These are phyloP conservation scores for Turdus rufiventris DNA, from an alignment of 2,113 vertebrate species.

Conservation along the genomic window DNA sequence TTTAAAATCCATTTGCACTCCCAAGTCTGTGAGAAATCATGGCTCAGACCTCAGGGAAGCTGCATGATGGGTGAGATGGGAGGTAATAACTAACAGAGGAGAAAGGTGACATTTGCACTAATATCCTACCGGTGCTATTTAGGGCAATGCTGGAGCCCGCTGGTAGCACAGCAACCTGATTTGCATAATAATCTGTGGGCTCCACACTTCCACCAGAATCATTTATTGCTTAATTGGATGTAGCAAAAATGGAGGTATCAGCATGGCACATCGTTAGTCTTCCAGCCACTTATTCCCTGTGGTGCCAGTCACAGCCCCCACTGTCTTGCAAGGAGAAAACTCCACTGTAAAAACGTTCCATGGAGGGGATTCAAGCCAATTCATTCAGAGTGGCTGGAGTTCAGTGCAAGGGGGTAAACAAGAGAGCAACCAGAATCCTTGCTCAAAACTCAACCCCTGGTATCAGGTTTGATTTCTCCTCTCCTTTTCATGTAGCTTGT, in stretches of 20 bases:
- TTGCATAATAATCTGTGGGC: conserved; percentile 38
- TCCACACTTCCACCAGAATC: not conserved
- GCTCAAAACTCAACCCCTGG: not conserved
- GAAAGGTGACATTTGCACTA: conserved; percentile 36
- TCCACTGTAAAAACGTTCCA: not conserved
- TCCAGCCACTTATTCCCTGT: not conserved
- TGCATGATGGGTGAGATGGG: not conserved
- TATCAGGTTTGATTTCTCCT: not conserved
- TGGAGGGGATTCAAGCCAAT: not conserved
- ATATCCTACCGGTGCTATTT: not conserved
- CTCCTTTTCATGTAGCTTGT: not conserved
- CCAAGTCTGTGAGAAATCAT: not conserved
- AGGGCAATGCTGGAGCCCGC: not conserved
- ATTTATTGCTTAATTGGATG: conserved; percentile 52
- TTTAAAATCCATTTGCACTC: not conserved
- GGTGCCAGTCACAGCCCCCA: not conserved
- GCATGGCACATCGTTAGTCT: not conserved
- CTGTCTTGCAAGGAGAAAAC: not conserved
- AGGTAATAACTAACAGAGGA: not conserved
- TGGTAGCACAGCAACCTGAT: not conserved
- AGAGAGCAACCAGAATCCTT: not conserved
- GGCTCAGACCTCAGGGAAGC: not conserved
- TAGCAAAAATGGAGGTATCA: conserved; percentile 29
- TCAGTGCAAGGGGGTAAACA: not conserved
- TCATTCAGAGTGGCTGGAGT: not conserved